Base-by-base conservation (phyloP, 2,113 vertebrate genomes). In the Poicephalus gulielmi region DNA sequence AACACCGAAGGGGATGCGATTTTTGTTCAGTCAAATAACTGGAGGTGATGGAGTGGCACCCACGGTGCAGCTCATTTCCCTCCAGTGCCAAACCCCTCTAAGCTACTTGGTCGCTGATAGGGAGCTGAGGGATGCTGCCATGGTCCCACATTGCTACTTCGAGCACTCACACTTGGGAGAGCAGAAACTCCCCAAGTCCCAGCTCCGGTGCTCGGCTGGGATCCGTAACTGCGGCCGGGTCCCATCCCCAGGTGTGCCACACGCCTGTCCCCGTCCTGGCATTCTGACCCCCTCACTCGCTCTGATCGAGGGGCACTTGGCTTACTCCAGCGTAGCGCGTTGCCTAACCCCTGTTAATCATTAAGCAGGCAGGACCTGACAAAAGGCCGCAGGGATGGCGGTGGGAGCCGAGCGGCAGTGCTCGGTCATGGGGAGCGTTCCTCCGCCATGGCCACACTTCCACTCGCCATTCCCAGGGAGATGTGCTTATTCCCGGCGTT, bases 311-410 rank as follows among this genome's bases (percentile, higher is more conserved):
- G 95, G 76, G 50, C 83, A 73, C 47, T 91, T 94, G 94, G 75
- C 90, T 95, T 86, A 13, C 85, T 50, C 80, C 22, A 28, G 49
- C 14, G 11, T 17, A 44, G 44, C 6, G 0, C 1, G 3, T 96
- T 93, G 68, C 76, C 52, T 53, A 52, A 95, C 31, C 11, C 23
- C 30, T 20, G 85, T 95, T 69, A 92, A 96, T 95, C 35, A 94
- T 96, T 96, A 95, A 93, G 16, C 1, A 2, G 73, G 75, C 41
- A 1, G 67, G 68, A 59, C 30, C 75, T 47, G 50, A 16, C 28
- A 24, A 55, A 53, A 35, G 35, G 70, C 57, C 13, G 1, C 41
- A 0, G 28, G 84, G 73, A 3, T 4, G 24, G 73, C 60, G 37
- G 24, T 35, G 59, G 83, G 30, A 19, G 69, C 1, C 0, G 55